A percentile compares a stretch with the other conserved stretches of the same genome.
These are phyloP conservation scores for Rhadinocentrus ornatus DNA, from an alignment of 2,797 vertebrate genomes.

Conservation along the genomic window DNA sequence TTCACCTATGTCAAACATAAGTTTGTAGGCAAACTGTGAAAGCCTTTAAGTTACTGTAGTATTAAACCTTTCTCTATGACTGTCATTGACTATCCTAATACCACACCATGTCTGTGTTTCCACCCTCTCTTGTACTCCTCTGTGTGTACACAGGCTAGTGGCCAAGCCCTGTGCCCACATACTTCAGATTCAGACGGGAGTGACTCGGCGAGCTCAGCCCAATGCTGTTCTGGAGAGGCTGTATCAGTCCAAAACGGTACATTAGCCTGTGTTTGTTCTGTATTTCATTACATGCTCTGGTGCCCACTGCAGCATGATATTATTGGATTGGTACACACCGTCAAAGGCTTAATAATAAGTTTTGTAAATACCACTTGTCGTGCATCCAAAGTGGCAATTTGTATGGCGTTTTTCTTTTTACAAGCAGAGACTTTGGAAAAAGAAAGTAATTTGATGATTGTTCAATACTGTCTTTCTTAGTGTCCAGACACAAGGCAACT, in stretches of 20 bases:
- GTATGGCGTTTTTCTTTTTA: conserved; percentile 22
- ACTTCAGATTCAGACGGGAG: conserved; percentile 89
- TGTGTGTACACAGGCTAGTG: conserved; percentile 87
- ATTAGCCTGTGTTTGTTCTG: conserved; percentile 41
- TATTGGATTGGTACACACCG: conserved; percentile 8
- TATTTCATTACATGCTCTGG: conserved; percentile 10
- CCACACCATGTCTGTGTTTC: conserved; percentile 46
- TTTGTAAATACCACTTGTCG: conserved; percentile 19
- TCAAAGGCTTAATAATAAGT: conserved; percentile 24
- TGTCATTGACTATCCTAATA: conserved; percentile 35
- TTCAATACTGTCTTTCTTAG: conserved; percentile 73
- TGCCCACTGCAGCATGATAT: conserved; percentile 14
- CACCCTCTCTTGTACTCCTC: conserved; percentile 42
- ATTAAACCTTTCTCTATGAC: conserved; percentile 30
- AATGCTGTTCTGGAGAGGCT: conserved; percentile 89
- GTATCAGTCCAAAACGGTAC: conserved; percentile 78
- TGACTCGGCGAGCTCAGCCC: conserved; percentile 84
- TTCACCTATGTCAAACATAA: conserved; percentile 23
- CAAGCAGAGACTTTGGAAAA: conserved; percentile 7
- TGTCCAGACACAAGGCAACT: conserved; percentile 87
- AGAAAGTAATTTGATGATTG: conserved; percentile 25
- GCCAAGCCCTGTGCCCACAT: conserved; percentile 91
- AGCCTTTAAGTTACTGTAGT: conserved; percentile 18
- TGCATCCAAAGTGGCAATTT: conserved; percentile 11
- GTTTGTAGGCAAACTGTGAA: conserved; percentile 40